Evolutionary conservation across 2,113 vertebrate genomes (phyloP), one percentile per base, ranked within the genome.

Genomic region (Gobiocypris rarus): DNA sequence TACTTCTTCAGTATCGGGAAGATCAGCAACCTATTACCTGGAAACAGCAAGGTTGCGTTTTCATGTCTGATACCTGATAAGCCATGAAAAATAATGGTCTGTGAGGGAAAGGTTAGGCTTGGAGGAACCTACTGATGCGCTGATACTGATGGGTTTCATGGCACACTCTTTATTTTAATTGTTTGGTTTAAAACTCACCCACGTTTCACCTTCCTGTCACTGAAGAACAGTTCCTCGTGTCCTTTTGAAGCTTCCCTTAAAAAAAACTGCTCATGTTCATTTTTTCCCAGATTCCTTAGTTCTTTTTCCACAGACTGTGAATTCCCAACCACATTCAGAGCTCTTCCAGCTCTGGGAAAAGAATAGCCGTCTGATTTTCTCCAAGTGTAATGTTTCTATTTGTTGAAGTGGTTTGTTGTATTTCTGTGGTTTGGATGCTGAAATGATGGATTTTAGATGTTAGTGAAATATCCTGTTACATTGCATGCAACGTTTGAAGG

Each of bases 401-500:
- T 83, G 45, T 83, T 76, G 82, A 83, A 75, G 82, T 76, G 82
- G 82, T 75, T 75, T 75, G 82, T 76, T 83, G 58, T 75, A 9
- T 65, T 83, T 34, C 28, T 76, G 82, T 52, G 82, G 71, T 61
- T 65, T 75, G 82, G 59, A 59, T 5, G 61, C 26, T 69, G 31
- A 81, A 69, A 54, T 70, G 19, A 67, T 65, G 26, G 59, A 41
- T 52, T 52, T 63, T 67, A 26, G 34, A 80, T 26, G 52, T 85
- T 56, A 24, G 70, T 28, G 38, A 81, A 15, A 50, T 58, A 38
- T 76, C 78, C 17, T 0, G 13, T 75, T 67, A 50, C 65, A 26
- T 38, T 59, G 70, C 24, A 38, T 59, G 24, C 28, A 84, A 34
- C 61, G 58, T 31, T 84, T 69, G n/a, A 75, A 41, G 43, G 77